Evolutionary conservation across 2,888 invertebrate genomes (phyloP).

Genomic region (Ophioninae sp.): DNA sequence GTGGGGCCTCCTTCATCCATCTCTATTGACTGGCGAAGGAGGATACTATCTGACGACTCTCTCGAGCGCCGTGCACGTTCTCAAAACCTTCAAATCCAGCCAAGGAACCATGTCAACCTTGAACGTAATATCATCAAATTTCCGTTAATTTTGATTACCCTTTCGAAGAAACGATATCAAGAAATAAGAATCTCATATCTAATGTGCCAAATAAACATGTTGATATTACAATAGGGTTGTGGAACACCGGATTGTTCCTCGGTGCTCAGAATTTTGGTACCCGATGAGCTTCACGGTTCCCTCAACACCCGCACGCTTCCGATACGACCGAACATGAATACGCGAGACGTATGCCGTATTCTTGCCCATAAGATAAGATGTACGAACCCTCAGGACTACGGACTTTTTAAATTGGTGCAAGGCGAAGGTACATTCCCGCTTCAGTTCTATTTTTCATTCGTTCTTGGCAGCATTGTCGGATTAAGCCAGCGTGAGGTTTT

Average conservation of each 20-base stretch:
- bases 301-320: conserved; percentile 95
- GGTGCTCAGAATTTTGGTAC: conserved; percentile 94
- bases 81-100: conserved; percentile 85
- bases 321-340: conserved; percentile 95
- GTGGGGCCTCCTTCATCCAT: conserved; percentile 96
- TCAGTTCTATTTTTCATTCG: conserved; percentile 3
- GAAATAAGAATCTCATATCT: no score
- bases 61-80: conserved; percentile 94
- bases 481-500: no score
- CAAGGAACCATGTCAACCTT: conserved; percentile 79
- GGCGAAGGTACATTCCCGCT: conserved; percentile 87
- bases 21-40: conserved; percentile 94
- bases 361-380: conserved; percentile 97
- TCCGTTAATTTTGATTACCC: background rate
- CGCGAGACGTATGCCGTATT: conserved; percentile 95
- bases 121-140: conserved; percentile 70
- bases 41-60: conserved; percentile 97
- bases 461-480: background rate
- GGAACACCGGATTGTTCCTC: conserved; percentile 84
- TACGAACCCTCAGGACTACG: conserved; percentile 98
- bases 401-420: conserved; percentile 93
- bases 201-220: background rate
- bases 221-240: conserved; percentile 72
- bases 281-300: conserved; percentile 96
- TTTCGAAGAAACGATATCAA: background rate